Conservation (phyloP, 2,113 vertebrate species). For the Ciconia maguari region DNA sequence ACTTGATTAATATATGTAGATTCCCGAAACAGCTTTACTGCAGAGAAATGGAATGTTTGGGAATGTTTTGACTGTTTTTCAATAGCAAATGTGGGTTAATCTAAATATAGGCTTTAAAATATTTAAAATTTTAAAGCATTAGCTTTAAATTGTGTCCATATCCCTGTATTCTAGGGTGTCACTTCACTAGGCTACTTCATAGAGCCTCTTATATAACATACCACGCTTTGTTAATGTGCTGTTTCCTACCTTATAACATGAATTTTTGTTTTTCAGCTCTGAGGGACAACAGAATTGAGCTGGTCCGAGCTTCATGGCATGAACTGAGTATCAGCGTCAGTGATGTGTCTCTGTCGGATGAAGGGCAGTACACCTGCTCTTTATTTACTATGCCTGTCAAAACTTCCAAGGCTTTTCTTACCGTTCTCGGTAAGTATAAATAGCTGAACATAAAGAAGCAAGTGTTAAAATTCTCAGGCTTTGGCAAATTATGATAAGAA, state of each 20-base stretch:
- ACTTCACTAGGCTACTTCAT: background rate
- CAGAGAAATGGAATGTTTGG: background rate
- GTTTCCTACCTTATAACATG: background rate
- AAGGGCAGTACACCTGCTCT: constrained; percentile 97
- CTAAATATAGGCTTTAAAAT: background rate
- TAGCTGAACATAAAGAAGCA: background rate
- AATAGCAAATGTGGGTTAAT: background rate
- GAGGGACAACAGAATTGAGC: constrained; percentile 94
- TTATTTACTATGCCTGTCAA: constrained; percentile 99
- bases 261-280: constrained; percentile 78
- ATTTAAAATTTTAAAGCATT: background rate
- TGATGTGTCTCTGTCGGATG: constrained; percentile 91
- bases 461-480: background rate
- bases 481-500: background rate
- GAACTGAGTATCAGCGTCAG: constrained; percentile 94
- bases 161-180: background rate
- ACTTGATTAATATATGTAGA: background rate
- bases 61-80: background rate
- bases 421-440: constrained; percentile 87
- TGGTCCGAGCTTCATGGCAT: constrained; percentile 91
- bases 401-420: constrained; percentile 97
- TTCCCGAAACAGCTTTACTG: background rate
- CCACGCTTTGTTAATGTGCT: background rate
- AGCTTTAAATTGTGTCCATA: background rate
- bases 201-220: background rate